Percentiles rank a stretch among this genome's conserved stretches.
phyloP scores from a whole-genome alignment of 1,140 invertebrate genomes.

The Myzus persicae region DNA sequence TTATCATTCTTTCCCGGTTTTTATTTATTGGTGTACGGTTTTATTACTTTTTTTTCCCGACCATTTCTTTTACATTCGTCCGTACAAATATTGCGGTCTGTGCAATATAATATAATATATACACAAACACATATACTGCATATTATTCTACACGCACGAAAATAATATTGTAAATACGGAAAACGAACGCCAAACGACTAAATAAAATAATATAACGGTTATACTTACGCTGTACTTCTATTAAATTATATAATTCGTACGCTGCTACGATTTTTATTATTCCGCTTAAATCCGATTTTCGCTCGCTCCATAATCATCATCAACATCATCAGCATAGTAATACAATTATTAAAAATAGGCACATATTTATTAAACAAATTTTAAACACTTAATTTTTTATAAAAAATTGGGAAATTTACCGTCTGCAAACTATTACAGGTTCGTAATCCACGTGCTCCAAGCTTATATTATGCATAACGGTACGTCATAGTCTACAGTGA shows the following conservation, averaged over 20 bases:
- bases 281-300: not conserved
- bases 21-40: conserved; percentile 49
- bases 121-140: not conserved
- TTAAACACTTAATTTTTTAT: too few relatives aligned
- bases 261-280: not conserved
- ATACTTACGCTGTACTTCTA: not conserved
- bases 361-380: too few relatives aligned
- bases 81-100: not conserved
- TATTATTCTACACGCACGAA: not conserved
- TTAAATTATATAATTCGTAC: not conserved
- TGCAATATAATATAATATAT: not conserved
- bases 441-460: too few relatives aligned
- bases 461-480: too few relatives aligned
- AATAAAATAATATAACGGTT: not conserved
- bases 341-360: too few relatives aligned
- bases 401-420: too few relatives aligned
- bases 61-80: conserved; percentile 7
- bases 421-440: too few relatives aligned
- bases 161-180: not conserved
- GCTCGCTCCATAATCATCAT: too few relatives aligned
- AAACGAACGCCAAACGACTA: not conserved
- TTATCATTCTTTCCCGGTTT: conserved; percentile 36
- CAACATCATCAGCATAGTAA: too few relatives aligned
- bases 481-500: too few relatives aligned
- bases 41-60: conserved; percentile 38